phyloP scores from a whole-genome alignment of 2,888 invertebrate genomes.

The Hylaea fasciaria region DNA sequence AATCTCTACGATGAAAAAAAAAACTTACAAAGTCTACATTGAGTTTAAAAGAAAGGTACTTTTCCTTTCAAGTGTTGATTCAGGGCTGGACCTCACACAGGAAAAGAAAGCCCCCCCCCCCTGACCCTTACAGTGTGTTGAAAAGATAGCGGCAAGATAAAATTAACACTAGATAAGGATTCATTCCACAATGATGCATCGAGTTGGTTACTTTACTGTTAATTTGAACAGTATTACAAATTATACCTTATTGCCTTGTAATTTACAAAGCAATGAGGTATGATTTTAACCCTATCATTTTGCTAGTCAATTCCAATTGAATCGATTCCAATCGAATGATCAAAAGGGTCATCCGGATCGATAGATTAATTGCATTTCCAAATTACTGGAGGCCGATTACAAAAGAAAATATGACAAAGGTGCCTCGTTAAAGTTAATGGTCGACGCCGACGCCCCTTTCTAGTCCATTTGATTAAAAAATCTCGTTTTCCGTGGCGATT shows the following conservation, averaged over 20 bases:
- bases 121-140: too few relatives aligned
- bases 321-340: constrained; percentile 36
- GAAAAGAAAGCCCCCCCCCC: too few relatives aligned
- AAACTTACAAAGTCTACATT: too few relatives aligned
- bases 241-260: too few relatives aligned
- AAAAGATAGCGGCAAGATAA: too few relatives aligned
- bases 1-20: too few relatives aligned
- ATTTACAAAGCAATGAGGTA: not conserved
- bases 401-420: constrained; percentile 81
- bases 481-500: constrained; percentile 71
- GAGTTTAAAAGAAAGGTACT: too few relatives aligned
- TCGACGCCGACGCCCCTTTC: constrained; percentile 72
- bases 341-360: constrained; percentile 44
- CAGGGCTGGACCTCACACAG: too few relatives aligned
- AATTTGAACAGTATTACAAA: not conserved
- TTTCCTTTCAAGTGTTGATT: too few relatives aligned
- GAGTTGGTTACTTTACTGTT: not conserved
- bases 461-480: constrained; percentile 81
- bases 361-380: constrained; percentile 67
- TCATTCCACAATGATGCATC: too few relatives aligned
- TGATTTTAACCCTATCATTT: constrained; percentile 7
- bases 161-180: too few relatives aligned
- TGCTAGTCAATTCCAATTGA: constrained; percentile 20
- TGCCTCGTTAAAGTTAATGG: constrained; percentile 78
- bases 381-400: constrained; percentile 62